Conservation (phyloP, 53 echinoderm and acorn worm species). For the Stichopus horrens region DNA sequence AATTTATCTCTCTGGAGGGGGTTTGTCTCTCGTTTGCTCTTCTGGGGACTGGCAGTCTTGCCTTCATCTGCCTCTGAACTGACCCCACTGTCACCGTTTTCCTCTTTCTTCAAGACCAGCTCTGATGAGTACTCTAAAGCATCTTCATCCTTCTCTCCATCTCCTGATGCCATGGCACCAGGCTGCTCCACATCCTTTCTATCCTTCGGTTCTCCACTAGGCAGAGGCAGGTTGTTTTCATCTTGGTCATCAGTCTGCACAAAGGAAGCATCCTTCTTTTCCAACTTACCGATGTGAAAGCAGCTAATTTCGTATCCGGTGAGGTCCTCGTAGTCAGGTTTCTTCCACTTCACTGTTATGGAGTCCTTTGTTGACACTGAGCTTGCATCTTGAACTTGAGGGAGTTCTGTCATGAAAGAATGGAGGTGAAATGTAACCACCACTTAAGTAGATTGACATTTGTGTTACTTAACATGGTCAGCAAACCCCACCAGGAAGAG, state of each 20-base stretch:
- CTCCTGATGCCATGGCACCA: not conserved
- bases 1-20: not conserved
- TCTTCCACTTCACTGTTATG: slow-evolving; percentile 64
- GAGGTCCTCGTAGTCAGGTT: slow-evolving; percentile 59
- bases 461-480: too few relatives aligned
- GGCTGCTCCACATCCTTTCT: not conserved
- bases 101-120: slow-evolving; percentile 36
- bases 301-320: slow-evolving; percentile 67
- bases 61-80: slow-evolving; percentile 39
- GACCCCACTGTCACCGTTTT: slow-evolving; percentile 44
- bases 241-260: slow-evolving; percentile 12
- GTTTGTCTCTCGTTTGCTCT: not conserved
- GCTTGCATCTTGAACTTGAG: slow-evolving; percentile 60
- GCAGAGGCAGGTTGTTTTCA: not conserved
- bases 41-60: slow-evolving; percentile 15
- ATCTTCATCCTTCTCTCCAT: slow-evolving; percentile 6
- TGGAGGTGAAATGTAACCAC: not conserved
- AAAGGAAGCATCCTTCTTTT: slow-evolving; percentile 18
- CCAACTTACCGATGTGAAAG: slow-evolving; percentile 40
- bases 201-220: not conserved
- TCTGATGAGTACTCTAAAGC: not conserved
- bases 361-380: slow-evolving; percentile 29
- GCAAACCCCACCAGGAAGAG: too few relatives aligned
- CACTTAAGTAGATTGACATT: not conserved
- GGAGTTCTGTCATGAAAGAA: not conserved